These are phyloP conservation scores for Genyomyrus donnyi DNA, from an alignment of 2,113 vertebrate species.

Conservation along the genomic window DNA sequence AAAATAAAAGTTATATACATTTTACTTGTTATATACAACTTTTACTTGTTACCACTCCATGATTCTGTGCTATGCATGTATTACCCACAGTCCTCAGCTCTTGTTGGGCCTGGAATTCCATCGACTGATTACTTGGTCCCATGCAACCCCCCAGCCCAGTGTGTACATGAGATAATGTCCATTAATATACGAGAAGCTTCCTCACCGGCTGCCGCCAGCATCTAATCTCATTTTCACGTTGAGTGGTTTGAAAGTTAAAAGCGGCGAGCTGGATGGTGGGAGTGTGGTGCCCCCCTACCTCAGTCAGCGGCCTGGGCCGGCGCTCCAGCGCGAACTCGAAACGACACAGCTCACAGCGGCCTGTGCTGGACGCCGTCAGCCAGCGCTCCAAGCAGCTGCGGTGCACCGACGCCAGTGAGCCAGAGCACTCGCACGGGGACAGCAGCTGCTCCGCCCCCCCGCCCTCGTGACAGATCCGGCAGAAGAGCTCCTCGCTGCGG, in stretches of 20 bases:
- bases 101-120: conserved; percentile 5
- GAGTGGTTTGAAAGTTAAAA: conserved; percentile 46
- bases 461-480: conserved; percentile 60
- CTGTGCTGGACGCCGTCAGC: conserved; percentile 54
- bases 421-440: conserved; percentile 55
- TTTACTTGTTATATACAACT: background rate
- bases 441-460: conserved; percentile 39
- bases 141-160: conserved; percentile 4
- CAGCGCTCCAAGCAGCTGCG: conserved; percentile 55
- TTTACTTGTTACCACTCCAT: background rate
- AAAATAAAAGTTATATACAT: background rate
- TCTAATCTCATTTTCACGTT: conserved; percentile 51
- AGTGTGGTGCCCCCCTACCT: conserved; percentile 36
- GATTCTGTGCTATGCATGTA: background rate
- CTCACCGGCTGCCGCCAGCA: conserved; percentile 1
- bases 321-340: conserved; percentile 52
- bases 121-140: conserved; percentile 35
- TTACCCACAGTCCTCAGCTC: background rate
- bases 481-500: conserved; percentile 49
- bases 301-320: conserved; percentile 47
- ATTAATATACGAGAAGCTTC: conserved; percentile 22
- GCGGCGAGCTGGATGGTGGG: conserved; percentile 10
- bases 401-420: conserved; percentile 56
- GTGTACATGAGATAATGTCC: conserved; percentile 26
- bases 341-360: conserved; percentile 60